Evolutionary conservation across 2,888 invertebrate species (phyloP), one percentile per base, ranked within the genome.

Genomic region (Eristalinus sepulchralis): DNA sequence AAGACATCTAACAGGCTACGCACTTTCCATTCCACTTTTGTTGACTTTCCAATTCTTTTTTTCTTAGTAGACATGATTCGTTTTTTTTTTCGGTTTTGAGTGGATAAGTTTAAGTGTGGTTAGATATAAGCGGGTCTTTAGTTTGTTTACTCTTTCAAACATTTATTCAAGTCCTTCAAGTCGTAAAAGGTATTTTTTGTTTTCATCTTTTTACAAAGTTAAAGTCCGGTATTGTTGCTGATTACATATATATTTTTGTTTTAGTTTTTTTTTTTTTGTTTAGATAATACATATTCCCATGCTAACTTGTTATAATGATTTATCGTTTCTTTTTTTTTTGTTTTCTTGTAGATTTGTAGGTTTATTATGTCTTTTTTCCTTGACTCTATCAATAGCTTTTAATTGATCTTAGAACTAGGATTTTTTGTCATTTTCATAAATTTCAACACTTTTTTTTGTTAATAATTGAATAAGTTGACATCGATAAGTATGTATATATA

Each of bases 401-500:
- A 31, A 11, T 57, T 63, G 34, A 47, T 64, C 27, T 73, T 64
- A 62, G n/a, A 31, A 22, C 9, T 70, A 70, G 20, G 34, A 47
- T 47, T n/a, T 34, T 20, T 33, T 67, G 2, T 47, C 4, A 8
- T 34, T 47, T 39, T 39, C 22, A 11, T 70, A 62, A 39, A 24
- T 59, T 60, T 66, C n/a, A 22, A 66, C 39, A n/a, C 27, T 17
- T 64, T 53, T 55, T 22, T 72, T 20, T 57, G 34, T 36, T 39
- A 1, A 47, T 47, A 47, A 47, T 68, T 63, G 55, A 73, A 64
- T 70, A 22, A 62, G 67, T 47, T 76, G 80, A 84, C 84, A 84
- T 84, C 84, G 80, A 84, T 84, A 84, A 84, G 80, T 84, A 80
- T 71, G 31, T 64, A 59, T 71, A 9, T 68, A 72, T 68, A 39